A percentile compares a stretch with the other conserved stretches of the same genome.
These are phyloP conservation scores for Chiloscyllium punctatum DNA, from an alignment of 2,797 vertebrate species.

Conservation along the genomic window DNA sequence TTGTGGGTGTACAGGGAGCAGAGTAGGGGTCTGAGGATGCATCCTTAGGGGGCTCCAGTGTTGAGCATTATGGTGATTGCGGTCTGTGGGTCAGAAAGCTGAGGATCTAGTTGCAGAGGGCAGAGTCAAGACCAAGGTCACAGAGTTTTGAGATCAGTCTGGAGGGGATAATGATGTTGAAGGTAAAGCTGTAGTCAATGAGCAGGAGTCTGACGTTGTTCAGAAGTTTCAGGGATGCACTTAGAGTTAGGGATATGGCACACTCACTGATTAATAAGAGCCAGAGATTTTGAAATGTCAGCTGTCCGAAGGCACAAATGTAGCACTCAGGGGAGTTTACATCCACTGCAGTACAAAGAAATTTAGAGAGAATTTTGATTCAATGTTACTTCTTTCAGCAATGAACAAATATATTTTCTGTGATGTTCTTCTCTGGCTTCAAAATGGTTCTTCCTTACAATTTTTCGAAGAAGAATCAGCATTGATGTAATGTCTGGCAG, in stretches of 20 bases:
- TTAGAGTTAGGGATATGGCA: background rate
- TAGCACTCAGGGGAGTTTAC: background rate
- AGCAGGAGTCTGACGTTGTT: too few relatives aligned
- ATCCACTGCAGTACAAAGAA: background rate
- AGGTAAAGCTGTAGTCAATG: too few relatives aligned
- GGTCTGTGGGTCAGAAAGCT: too few relatives aligned
- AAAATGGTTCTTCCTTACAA: background rate
- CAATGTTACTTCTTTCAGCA: background rate
- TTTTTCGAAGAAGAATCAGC: background rate
- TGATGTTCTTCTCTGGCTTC: background rate
- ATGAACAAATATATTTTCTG: background rate
- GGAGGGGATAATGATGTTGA: too few relatives aligned
- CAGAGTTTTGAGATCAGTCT: too few relatives aligned
- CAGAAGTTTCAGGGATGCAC: too few relatives aligned
- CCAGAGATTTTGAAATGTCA: background rate
- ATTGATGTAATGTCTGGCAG: slow-evolving; percentile 1
- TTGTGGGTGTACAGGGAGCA: too few relatives aligned
- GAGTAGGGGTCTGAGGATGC: too few relatives aligned
- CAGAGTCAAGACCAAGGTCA: too few relatives aligned
- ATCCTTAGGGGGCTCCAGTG: too few relatives aligned
- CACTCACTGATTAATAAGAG: background rate
- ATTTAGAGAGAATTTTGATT: background rate
- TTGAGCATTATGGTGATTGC: too few relatives aligned
- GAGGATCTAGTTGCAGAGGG: too few relatives aligned
- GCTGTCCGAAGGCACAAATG: background rate